Percentiles rank a stretch among this genome's conserved stretches.
These are phyloP conservation scores for Porites lobata DNA, from an alignment of 92 coral and sea anemone species.

Conservation along the genomic window DNA sequence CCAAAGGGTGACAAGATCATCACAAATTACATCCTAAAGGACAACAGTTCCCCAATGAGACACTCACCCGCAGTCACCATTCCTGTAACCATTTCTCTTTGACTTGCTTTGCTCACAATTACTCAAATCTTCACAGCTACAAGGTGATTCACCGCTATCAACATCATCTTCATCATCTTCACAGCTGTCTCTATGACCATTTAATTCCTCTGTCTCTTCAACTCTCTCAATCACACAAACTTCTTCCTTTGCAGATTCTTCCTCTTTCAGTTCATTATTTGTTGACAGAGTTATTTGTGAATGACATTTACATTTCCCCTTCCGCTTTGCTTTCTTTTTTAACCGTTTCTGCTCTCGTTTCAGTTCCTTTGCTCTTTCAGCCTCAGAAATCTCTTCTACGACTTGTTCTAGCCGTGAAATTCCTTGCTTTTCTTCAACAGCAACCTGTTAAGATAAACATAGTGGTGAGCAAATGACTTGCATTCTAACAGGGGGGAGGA, in stretches of 20 bases:
- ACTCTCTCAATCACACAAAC: constrained; percentile 62
- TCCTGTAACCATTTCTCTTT: constrained; percentile 48
- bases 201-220: constrained; percentile 70
- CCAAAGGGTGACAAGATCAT: neutral
- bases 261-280: constrained; percentile 56
- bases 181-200: constrained; percentile 80
- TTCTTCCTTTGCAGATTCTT: constrained; percentile 52
- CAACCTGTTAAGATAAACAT: constrained; percentile 64
- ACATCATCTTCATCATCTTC: constrained; percentile 87
- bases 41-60: neutral
- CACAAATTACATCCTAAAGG: neutral
- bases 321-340: constrained; percentile 92
- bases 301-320: constrained; percentile 87
- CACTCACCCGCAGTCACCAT: constrained; percentile 84
- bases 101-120: constrained; percentile 56
- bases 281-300: constrained; percentile 44
- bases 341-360: constrained; percentile 92
- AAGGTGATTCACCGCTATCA: constrained; percentile 77
- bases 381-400: constrained; percentile 96
- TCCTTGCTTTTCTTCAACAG: constrained; percentile 96
- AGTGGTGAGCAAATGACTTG: no score
- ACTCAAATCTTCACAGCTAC: constrained; percentile 78
- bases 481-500: no score
- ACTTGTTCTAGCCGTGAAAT: constrained; percentile 97
- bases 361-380: constrained; percentile 93